Percentiles rank a stretch among this genome's conserved stretches.
phyloP scores from a whole-genome alignment of 1,140 invertebrate species.

The Temnothorax longispinosus region DNA sequence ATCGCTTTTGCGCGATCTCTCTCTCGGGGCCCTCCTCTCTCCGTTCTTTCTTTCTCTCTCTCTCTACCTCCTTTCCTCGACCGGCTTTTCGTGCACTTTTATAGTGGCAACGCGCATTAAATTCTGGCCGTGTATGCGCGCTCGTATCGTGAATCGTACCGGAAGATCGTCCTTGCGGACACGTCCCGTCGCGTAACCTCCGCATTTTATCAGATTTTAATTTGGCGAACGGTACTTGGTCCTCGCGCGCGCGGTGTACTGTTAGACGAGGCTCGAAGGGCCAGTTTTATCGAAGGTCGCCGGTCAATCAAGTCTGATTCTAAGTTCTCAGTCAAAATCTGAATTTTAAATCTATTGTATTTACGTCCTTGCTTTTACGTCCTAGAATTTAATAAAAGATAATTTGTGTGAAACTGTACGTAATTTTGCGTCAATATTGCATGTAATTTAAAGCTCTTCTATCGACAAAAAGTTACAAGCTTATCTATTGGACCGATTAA shows the following conservation, averaged over 20 bases:
- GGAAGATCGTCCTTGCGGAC: conserved; percentile 47
- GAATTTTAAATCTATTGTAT: background rate
- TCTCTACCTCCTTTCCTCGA: background rate
- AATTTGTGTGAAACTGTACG: background rate
- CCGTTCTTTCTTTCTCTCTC: background rate
- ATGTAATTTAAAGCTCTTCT: background rate
- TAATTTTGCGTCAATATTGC: background rate
- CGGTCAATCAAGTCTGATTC: background rate
- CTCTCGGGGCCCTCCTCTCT: background rate
- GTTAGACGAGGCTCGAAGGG: conserved; percentile 11
- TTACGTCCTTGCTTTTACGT: background rate
- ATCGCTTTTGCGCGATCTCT: conserved; percentile 55
- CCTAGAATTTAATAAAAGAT: background rate
- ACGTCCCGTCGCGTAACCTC: background rate
- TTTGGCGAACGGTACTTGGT: conserved; percentile 44
- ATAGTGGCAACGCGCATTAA: conserved; percentile 38
- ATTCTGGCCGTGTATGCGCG: conserved; percentile 49
- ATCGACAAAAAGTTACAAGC: background rate
- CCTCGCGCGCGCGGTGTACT: conserved; percentile 34
- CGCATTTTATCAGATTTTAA: conserved; percentile 53
- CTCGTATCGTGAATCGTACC: conserved; percentile 18
- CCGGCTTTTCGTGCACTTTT: conserved; percentile 9
- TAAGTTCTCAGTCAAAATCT: background rate
- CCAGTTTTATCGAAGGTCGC: background rate
- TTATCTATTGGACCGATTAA: background rate